Base-by-base conservation (phyloP, 2,113 vertebrate genomes). In the Sphyrna mokarran region DNA sequence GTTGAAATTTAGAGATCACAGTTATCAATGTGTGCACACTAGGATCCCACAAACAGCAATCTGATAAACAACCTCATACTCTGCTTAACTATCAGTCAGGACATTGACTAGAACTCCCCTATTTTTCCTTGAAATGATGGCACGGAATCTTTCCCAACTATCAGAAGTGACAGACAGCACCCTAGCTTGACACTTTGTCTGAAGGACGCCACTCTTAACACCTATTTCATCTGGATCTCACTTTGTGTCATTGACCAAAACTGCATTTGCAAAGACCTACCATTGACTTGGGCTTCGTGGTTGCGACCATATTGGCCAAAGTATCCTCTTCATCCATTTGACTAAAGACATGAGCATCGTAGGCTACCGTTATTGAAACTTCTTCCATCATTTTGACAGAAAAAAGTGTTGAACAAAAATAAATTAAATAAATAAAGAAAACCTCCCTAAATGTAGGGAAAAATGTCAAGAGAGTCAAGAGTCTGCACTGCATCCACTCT, bases 361-460 rank as follows among this genome's bases (percentile, higher is more conserved):
- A 99, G 26, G 99, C 99, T 97, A 99, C 98, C 97, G 97, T 98
- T 96, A 99, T 99, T 95, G 99, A 99, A 97, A 99, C 96, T 97
- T 99, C 99, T 98, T 99, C 98, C 99, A 99, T 99, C 99, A 99
- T 99, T 97, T 97, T 99, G 97, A 96, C 70, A 86, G 96, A 76
- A 20, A 76, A 20, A 96, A 48, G 29, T 1, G 22, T 72, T 48
- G 43, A 72, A 95, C 72, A 14, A 72, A 29, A 54, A 95, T 76
- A 95, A 95, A 95, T 95, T 72, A 95, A 72, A 76, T 95, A 95
- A 95, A 95, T 95, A 95, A 70, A 69, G n/a, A n/a, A 37, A 66
- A 6, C 3, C 58, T 63, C 58, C 33, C 33, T 7, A 43, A 93
- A 9, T 22, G n/a, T 9, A 93, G 89, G 61, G 89, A 68, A 66